Evolutionary conservation across 1,140 invertebrate genomes (phyloP).

Genomic region (Euborellia annulipes): DNA sequence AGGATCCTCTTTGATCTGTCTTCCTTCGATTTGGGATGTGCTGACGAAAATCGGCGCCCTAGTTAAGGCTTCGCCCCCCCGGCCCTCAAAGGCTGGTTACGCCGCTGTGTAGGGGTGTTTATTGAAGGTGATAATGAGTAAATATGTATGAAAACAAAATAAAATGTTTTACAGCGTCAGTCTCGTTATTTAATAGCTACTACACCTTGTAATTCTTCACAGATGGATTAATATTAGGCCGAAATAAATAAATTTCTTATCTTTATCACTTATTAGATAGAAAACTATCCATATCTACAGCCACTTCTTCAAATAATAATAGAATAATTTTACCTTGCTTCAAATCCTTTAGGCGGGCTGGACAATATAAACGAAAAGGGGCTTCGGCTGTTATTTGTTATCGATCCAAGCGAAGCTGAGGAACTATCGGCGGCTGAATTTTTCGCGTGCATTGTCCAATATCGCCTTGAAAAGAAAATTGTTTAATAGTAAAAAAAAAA

Average conservation of each 20-base stretch:
- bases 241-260: not conserved
- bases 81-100: too few relatives aligned
- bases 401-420: constrained; percentile 2
- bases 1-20: too few relatives aligned
- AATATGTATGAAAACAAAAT: too few relatives aligned
- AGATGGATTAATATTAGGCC: not conserved
- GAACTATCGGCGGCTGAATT: constrained; percentile 31
- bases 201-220: not conserved
- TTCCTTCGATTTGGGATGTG: too few relatives aligned
- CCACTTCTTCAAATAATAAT: not conserved
- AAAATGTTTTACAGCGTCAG: too few relatives aligned
- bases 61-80: too few relatives aligned
- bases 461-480: constrained; percentile 31
- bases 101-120: too few relatives aligned
- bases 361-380: constrained; percentile 20
- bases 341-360: constrained; percentile 19
- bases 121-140: too few relatives aligned
- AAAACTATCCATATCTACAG: not conserved
- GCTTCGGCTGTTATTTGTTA: constrained; percentile 12
- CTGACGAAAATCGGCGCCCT: too few relatives aligned
- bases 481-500: not conserved
- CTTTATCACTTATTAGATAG: not conserved
- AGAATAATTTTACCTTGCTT: constrained; percentile 16
- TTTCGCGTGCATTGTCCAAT: constrained; percentile 51
- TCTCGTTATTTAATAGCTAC: not conserved